A percentile compares a stretch with the other conserved stretches of the same genome.
Conservation (phyloP, 2,888 invertebrate species). For the Heterodera filipjevi region DNA sequence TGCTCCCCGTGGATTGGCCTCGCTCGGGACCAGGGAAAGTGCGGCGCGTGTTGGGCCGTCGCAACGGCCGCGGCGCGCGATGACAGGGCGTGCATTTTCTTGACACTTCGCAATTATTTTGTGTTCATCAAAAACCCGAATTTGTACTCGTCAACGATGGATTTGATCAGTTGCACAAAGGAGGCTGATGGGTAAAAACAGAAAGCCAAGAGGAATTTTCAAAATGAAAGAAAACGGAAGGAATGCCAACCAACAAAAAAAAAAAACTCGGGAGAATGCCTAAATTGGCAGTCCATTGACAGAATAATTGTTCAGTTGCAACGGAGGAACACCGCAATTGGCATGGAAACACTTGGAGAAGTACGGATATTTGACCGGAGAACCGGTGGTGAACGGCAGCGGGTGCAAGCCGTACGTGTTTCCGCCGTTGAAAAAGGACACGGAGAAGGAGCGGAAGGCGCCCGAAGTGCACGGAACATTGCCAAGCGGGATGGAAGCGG, state of each 20-base stretch:
- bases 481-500: constrained; percentile 1
- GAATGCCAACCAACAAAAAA: too few relatives aligned
- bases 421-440: not conserved
- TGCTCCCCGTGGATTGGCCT: constrained; percentile 6
- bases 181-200: not conserved
- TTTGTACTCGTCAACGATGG: not conserved
- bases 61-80: constrained; percentile 68
- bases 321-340: not conserved
- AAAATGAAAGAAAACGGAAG: constrained; percentile 74
- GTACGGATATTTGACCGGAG: not conserved
- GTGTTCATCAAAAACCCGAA: not conserved
- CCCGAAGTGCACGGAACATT: not conserved
- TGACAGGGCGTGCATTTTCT: constrained; percentile 67
- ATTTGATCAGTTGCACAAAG: not conserved
- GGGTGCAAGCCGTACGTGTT: constrained; percentile 1
- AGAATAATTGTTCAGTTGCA: not conserved
- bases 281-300: not conserved
- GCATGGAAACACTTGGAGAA: not conserved
- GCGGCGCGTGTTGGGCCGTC: constrained; percentile 82
- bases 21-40: constrained; percentile 9
- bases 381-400: constrained; percentile 12
- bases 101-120: constrained; percentile 48
- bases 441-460: constrained; percentile 7
- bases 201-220: not conserved
- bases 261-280: too few relatives aligned